Percentiles rank a stretch among this genome's conserved stretches.
These are phyloP conservation scores for Pantala flavescens DNA, from an alignment of 1,140 invertebrate species.

Conservation along the genomic window DNA sequence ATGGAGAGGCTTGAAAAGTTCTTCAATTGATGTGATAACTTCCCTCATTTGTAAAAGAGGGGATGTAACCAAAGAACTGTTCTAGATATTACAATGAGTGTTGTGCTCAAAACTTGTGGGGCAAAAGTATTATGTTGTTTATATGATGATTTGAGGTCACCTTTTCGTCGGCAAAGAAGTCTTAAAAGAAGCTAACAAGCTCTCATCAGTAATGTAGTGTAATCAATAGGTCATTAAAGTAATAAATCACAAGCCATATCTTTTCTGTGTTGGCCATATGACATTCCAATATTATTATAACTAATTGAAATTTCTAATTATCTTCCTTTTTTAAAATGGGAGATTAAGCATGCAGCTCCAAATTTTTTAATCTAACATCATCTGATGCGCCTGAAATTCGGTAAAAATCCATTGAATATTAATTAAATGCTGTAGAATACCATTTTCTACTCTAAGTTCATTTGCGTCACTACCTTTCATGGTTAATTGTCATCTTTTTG, in stretches of 20 bases:
- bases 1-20: background rate
- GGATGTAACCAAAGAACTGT: background rate
- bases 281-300: background rate
- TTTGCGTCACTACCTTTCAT: too few relatives aligned
- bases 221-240: background rate
- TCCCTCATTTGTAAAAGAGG: background rate
- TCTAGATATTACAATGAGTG: background rate
- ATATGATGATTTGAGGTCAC: background rate
- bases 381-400: too few relatives aligned
- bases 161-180: background rate
- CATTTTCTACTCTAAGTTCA: too few relatives aligned
- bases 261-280: background rate
- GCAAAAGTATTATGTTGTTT: constrained; percentile 7
- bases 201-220: background rate
- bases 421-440: too few relatives aligned
- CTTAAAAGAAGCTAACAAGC: background rate
- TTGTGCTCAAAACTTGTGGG: background rate
- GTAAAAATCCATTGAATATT: too few relatives aligned
- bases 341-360: background rate
- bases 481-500: too few relatives aligned
- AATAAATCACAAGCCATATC: background rate
- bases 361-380: background rate
- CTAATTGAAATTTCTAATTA: background rate
- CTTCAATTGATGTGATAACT: constrained; percentile 1
- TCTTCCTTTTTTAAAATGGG: background rate